Base-by-base conservation (phyloP, 2,797 vertebrate genomes). In the Hoplostethus atlanticus region DNA sequence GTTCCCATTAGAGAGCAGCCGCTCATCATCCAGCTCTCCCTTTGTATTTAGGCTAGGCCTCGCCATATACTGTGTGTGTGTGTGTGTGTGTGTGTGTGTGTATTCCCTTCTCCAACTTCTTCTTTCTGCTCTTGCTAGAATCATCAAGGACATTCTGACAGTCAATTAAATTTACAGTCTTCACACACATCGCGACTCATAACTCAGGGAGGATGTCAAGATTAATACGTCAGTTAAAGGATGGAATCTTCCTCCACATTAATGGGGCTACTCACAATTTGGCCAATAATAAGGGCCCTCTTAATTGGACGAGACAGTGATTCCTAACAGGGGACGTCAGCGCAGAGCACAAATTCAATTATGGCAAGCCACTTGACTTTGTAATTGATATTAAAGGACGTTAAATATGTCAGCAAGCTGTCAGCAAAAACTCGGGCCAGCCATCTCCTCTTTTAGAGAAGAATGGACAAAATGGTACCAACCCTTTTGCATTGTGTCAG, bases 251-350 rank as follows among this genome's bases (percentile, higher is more conserved):
- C 59, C 64, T 36, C 67, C 69, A 73, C 48, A 75, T 83, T 86
- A 94, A 89, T 78, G 61, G 76, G 83, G 70, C 76, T 78, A 81
- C 86, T 91, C 67, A 21, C 79, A 77, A 73, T 89, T 86, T 85
- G 67, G 85, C 87, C 87, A 92, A 90, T 94, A 91, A 91, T 76
- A 86, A 72, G 74, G 57, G 63, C 46, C 51, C 59, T 81, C 70
- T 74, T 94, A 92, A 95, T 95, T 93, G 89, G 84, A 92, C 64
- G 59, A 91, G 93, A 94, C 93, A 93, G 93, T 88, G 91, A 90
- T 81, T 92, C 84, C 88, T 91, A 92, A 93, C 86, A 52, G 89
- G 92, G 89, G 88, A 90, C 66, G 60, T 92, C 87, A 77, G 84
- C 61, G 60, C 77, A 46, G 58, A 25, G 76, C 77, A 65, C 78